Evolutionary conservation across 2,888 invertebrate species (phyloP).

Genomic region (Pheosia gnoma): DNA sequence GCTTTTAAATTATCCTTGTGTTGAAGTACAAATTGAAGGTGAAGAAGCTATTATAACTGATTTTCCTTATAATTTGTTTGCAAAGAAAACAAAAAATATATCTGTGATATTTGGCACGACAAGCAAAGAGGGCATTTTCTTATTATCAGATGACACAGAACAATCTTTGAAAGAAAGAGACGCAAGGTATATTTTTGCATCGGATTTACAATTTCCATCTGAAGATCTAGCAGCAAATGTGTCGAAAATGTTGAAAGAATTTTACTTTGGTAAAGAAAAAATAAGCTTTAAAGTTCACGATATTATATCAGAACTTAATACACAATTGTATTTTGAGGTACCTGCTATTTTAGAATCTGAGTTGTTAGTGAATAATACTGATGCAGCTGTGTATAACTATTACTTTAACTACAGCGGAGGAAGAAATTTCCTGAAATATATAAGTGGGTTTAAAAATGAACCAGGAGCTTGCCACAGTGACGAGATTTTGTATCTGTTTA

Average conservation of each 20-base stretch:
- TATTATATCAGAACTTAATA: conserved; percentile 65
- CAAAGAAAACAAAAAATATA: conserved; percentile 52
- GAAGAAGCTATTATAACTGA: conserved; percentile 65
- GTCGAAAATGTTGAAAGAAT: conserved; percentile 56
- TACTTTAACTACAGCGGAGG: conserved; percentile 67
- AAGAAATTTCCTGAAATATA: conserved; percentile 62
- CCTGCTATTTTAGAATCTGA: conserved; percentile 66
- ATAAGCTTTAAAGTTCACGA: conserved; percentile 63
- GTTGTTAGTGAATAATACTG: conserved; percentile 36
- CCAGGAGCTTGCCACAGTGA: conserved; percentile 70
- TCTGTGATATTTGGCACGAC: conserved; percentile 63
- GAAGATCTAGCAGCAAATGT: conserved; percentile 54
- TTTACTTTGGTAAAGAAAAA: conserved; percentile 75
- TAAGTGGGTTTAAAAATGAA: conserved; percentile 49
- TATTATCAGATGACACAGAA: conserved; percentile 39
- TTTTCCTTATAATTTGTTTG: conserved; percentile 65
- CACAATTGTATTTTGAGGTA: conserved; percentile 72
- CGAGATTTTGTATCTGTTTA: conserved; percentile 71
- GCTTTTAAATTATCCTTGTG: conserved; percentile 67
- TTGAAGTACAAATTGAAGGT: conserved; percentile 62
- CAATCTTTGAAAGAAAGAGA: conserved; percentile 53
- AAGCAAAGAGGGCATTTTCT: conserved; percentile 65
- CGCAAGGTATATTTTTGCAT: conserved; percentile 64
- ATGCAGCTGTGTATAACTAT: conserved; percentile 63
- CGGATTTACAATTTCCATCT: conserved; percentile 64